These are phyloP conservation scores for Plotosus lineatus DNA, from an alignment of 2,113 vertebrate genomes.

Conservation along the genomic window DNA sequence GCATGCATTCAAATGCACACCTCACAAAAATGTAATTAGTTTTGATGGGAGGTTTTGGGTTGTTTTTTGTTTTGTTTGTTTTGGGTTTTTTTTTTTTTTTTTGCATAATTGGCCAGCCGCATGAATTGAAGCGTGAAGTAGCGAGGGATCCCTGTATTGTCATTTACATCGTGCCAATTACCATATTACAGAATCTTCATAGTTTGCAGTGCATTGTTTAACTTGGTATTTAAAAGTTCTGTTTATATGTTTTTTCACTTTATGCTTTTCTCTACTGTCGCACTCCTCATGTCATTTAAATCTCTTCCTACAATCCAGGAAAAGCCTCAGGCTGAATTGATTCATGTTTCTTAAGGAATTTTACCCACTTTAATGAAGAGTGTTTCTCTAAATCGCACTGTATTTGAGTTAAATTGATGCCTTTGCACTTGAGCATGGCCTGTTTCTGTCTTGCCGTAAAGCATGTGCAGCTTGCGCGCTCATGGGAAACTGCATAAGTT, in stretches of 20 bases:
- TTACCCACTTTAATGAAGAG: not conserved
- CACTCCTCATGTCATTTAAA: not conserved
- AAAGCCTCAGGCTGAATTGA: too few relatives aligned
- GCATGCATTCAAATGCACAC: too few relatives aligned
- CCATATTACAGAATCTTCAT: not conserved
- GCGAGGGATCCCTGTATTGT: not conserved
- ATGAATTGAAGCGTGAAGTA: too few relatives aligned
- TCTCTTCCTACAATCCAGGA: slow-evolving; percentile 12
- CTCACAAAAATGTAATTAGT: too few relatives aligned
- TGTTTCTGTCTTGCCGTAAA: slow-evolving; percentile 42
- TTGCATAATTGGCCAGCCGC: too few relatives aligned
- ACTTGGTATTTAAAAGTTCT: not conserved
- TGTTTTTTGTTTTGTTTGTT: too few relatives aligned
- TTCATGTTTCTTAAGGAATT: too few relatives aligned
- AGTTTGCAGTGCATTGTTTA: not conserved
- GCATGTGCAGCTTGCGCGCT: slow-evolving; percentile 9
- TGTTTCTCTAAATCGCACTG: not conserved
- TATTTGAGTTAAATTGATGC: not conserved
- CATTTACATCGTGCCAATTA: not conserved
- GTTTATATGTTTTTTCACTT: not conserved
- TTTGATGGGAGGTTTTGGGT: too few relatives aligned
- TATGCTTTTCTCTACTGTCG: not conserved
- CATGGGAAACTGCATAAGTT: slow-evolving; percentile 27
- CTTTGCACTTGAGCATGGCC: slow-evolving; percentile 50
- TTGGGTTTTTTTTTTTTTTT: too few relatives aligned